phyloP scores from a whole-genome alignment of 1,140 invertebrate genomes.

The Caenorhabditis briggsae region DNA sequence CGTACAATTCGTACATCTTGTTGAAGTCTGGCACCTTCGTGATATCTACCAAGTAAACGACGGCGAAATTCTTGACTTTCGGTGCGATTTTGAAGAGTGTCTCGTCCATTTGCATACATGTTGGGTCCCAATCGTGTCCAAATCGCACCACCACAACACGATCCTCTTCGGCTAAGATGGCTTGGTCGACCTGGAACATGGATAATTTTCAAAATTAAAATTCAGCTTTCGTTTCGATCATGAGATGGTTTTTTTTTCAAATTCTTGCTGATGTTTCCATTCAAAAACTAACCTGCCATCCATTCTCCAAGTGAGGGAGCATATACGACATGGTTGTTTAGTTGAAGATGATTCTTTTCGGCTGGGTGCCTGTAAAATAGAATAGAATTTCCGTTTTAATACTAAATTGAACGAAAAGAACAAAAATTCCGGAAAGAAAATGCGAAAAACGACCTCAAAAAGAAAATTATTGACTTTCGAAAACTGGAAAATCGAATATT shows the following conservation, averaged over 20 bases:
- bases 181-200: conserved; percentile 84
- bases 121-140: conserved; percentile 99
- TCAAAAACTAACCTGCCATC: conserved; percentile 88
- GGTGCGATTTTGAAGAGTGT: conserved; percentile 94
- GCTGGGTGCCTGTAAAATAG: background rate
- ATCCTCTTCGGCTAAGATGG: conserved; percentile 97
- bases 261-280: background rate
- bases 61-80: conserved; percentile 96
- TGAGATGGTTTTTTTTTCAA: too few species aligned
- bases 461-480: too few species aligned
- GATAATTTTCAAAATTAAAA: background rate
- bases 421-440: too few species aligned
- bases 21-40: conserved; percentile 99
- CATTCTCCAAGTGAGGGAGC: conserved; percentile 97
- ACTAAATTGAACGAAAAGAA: too few species aligned
- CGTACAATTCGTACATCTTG: conserved; percentile 97
- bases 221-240: background rate
- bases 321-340: conserved; percentile 91
- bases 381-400: too few species aligned
- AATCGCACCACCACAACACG: conserved; percentile 96
- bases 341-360: background rate
- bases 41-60: conserved; percentile 97
- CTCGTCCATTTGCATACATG: conserved; percentile 99
- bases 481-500: too few species aligned
- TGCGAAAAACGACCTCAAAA: too few species aligned